These are phyloP conservation scores for Drosophila auraria DNA, from an alignment of 1,140 invertebrate species.

Conservation along the genomic window DNA sequence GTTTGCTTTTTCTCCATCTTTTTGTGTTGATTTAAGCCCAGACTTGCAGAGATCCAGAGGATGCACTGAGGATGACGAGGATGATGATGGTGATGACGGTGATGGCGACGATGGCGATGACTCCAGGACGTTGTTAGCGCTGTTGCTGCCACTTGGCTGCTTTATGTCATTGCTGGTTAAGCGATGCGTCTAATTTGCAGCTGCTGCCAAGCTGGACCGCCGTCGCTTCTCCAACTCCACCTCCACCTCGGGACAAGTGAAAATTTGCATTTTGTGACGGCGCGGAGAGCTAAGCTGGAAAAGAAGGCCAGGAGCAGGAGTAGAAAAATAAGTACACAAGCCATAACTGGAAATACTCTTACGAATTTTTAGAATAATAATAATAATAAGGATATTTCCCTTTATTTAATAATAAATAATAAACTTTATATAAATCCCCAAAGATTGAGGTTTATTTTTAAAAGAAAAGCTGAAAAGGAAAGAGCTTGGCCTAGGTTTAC, in stretches of 20 bases:
- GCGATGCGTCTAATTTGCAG: constrained; percentile 82
- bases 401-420: background rate
- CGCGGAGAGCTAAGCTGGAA: constrained; percentile 11
- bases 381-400: background rate
- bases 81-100: constrained; percentile 11
- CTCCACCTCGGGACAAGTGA: background rate
- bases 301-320: constrained; percentile 6
- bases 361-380: background rate
- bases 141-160: constrained; percentile 65
- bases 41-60: constrained; percentile 3
- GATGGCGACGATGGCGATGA: constrained; percentile 17
- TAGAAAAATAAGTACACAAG: background rate
- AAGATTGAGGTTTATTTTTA: no score
- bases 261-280: constrained; percentile 68
- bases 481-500: background rate
- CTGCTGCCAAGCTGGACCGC: constrained; percentile 53
- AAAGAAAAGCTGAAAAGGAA: no score
- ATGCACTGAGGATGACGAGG: background rate
- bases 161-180: constrained; percentile 81
- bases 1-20: constrained; percentile 20
- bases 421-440: background rate
- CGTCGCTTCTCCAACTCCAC: background rate
- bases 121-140: constrained; percentile 49
- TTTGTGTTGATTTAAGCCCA: constrained; percentile 38
- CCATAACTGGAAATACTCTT: background rate